Evolutionary conservation across 2,888 invertebrate genomes (phyloP), one percentile per base, ranked within the genome.

Genomic region (Siphlonurus alternatus): DNA sequence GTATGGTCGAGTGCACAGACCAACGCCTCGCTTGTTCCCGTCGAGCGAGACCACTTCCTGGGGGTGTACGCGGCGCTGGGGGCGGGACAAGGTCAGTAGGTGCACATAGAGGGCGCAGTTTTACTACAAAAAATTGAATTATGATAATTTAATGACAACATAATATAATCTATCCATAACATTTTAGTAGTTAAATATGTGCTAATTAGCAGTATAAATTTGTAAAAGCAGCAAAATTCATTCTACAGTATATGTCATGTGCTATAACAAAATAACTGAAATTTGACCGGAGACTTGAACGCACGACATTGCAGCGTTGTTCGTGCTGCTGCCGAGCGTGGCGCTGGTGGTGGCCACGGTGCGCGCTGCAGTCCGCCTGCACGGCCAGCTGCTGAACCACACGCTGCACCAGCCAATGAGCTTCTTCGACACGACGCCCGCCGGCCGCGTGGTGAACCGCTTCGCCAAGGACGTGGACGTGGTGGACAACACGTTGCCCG

Each of bases 41-140:
- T 66, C 3, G 54, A 65, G 53, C 64, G 68, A 38, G 87, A 93
- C 72, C 80, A 89, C 76, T 93, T 92, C 74, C 81, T 94, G 66
- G 89, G 90, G 63, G 89, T 93, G n/a, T 94, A 93, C 75, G 93
- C 90, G 67, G 89, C 85, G 20, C 83, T 94, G 66, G 94, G 93
- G 67, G 77, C 88, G 68, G 90, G 88, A 66, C 93, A 93, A 86
- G 91, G 93, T 93, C 83, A 81, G 84, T 78, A 66, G 24, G 18
- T 51, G 19, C 25, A 22, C n/a, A n/a, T n/a, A n/a, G n/a, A n/a
- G n/a, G n/a, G n/a, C n/a, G n/a, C n/a, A n/a, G n/a, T n/a, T n/a
- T n/a, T n/a, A n/a, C n/a, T n/a, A n/a, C n/a, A n/a, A n/a, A n/a
- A n/a, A n/a, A n/a, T n/a, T n/a, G n/a, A n/a, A n/a, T n/a, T n/a